These are phyloP conservation scores for Cephus rjabovi DNA, from an alignment of 2,888 invertebrate species.

Conservation along the genomic window DNA sequence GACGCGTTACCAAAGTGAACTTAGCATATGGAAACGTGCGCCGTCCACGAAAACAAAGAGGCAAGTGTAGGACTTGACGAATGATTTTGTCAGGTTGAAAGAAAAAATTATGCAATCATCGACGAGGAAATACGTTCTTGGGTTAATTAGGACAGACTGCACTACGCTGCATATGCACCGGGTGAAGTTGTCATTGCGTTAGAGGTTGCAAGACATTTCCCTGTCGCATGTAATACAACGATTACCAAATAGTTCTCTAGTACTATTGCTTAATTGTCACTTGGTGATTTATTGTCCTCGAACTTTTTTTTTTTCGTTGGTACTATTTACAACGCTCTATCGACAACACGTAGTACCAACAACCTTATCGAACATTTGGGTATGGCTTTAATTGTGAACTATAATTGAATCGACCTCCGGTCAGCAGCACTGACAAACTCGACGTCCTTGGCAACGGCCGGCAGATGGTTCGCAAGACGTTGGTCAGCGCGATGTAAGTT, in stretches of 20 bases:
- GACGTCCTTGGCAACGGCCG: constrained; percentile 52
- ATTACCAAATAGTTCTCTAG: neutral
- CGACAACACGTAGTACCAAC: neutral
- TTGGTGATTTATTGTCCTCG: neutral
- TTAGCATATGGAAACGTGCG: neutral
- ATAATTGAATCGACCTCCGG: constrained; percentile 44
- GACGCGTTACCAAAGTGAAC: neutral
- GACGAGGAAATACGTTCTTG: neutral
- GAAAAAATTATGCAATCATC: neutral
- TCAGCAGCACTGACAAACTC: constrained; percentile 37
- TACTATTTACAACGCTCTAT: neutral
- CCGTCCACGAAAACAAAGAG: neutral
- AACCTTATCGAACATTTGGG: constrained; percentile 34
- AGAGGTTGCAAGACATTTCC: too few species aligned
- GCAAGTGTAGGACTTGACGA: neutral
- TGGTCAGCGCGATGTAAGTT: constrained; percentile 23
- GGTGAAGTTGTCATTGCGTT: neutral
- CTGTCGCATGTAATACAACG: neutral
- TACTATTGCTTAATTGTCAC: neutral
- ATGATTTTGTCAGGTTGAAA: neutral
- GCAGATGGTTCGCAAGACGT: constrained; percentile 47
- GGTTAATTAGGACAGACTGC: neutral
- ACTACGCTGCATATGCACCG: neutral
- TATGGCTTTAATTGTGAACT: constrained; percentile 39
- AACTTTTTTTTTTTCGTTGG: neutral